phyloP scores from a whole-genome alignment of 2,888 invertebrate genomes.

The Melanophora roralis region DNA sequence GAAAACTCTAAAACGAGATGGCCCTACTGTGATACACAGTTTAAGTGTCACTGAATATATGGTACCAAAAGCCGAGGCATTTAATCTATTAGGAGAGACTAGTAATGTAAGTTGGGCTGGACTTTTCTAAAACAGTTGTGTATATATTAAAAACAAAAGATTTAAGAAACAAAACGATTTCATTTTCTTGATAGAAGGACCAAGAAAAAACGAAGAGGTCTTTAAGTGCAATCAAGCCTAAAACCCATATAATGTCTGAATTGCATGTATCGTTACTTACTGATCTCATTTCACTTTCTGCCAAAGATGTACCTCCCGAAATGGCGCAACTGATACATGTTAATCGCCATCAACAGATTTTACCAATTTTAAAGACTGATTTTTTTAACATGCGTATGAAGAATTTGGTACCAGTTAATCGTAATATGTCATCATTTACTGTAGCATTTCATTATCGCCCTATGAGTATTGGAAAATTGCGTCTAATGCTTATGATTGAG shows the following conservation, averaged over 20 bases:
- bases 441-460: conserved; percentile 86
- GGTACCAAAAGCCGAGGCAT: conserved; percentile 85
- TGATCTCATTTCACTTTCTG: conserved; percentile 83
- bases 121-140: too few species aligned
- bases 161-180: conserved; percentile 44
- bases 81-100: conserved; percentile 82
- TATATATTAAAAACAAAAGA: conserved; percentile 20
- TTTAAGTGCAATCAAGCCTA: conserved; percentile 64
- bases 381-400: conserved; percentile 87
- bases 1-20: conserved; percentile 80
- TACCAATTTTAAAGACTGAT: conserved; percentile 91
- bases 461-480: conserved; percentile 86
- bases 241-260: conserved; percentile 86
- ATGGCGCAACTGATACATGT: conserved; percentile 81
- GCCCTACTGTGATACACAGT: conserved; percentile 81
- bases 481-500: conserved; percentile 87
- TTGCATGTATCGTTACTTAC: conserved; percentile 87
- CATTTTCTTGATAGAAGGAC: conserved; percentile 29
- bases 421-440: conserved; percentile 80
- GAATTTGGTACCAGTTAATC: conserved; percentile 84
- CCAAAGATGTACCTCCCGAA: conserved; percentile 83
- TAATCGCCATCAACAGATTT: conserved; percentile 81
- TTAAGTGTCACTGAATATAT: conserved; percentile 85
- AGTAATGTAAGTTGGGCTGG: conserved; percentile 61
- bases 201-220: background rate